These are phyloP conservation scores for Sipha maydis DNA, from an alignment of 2,888 invertebrate genomes.

Conservation along the genomic window DNA sequence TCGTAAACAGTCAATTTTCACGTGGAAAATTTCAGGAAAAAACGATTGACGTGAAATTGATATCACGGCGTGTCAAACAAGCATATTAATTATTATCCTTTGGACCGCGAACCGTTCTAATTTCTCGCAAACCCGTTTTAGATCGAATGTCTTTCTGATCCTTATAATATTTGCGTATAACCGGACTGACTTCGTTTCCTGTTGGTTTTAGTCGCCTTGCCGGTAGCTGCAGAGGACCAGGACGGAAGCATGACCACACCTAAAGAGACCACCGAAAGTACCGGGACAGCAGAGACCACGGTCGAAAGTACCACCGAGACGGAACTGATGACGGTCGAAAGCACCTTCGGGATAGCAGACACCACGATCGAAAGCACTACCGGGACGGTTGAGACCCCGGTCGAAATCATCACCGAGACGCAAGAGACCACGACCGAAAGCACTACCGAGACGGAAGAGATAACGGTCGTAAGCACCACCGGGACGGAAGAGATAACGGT, in stretches of 20 bases:
- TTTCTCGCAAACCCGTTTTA: no score
- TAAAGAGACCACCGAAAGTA: neutral
- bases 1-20: no score
- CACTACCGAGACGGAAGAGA: neutral
- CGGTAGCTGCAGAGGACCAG: neutral
- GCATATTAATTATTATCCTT: no score
- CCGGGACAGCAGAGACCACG: neutral
- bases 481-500: neutral
- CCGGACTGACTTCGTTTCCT: neutral
- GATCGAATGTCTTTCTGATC: no score
- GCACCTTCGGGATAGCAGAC: neutral
- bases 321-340: neutral
- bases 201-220: slow-evolving; percentile 9
- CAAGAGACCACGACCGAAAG: neutral
- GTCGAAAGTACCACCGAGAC: neutral
- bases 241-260: neutral
- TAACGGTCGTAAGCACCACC: neutral
- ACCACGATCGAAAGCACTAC: neutral
- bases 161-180: neutral
- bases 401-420: neutral
- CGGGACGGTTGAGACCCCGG: neutral
- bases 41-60: no score
- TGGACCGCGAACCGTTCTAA: no score
- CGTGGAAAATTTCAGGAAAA: neutral
- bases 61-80: no score